phyloP scores from a whole-genome alignment of 1,140 invertebrate genomes.

The Glossosoma conforme region DNA sequence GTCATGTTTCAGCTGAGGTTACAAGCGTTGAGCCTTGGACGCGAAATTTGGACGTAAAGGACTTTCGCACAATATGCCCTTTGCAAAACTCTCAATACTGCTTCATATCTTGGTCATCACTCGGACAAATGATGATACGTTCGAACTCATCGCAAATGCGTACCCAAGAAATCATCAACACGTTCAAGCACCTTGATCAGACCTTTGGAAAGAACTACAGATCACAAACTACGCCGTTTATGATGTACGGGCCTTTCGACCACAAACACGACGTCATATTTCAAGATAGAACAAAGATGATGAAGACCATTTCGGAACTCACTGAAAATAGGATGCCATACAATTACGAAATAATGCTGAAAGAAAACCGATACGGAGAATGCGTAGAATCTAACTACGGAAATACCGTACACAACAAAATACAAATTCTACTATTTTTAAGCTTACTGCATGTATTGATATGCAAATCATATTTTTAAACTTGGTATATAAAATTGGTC shows the following conservation, averaged over 20 bases:
- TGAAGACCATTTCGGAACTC: constrained; percentile 37
- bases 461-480: too few relatives aligned
- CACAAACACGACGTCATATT: constrained; percentile 59
- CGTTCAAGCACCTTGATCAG: constrained; percentile 60
- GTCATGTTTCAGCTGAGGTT: constrained; percentile 9
- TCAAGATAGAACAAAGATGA: constrained; percentile 56
- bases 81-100: constrained; percentile 53
- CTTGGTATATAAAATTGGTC: too few relatives aligned
- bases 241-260: constrained; percentile 62
- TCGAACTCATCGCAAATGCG: constrained; percentile 51
- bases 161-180: constrained; percentile 59
- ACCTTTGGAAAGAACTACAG: constrained; percentile 61
- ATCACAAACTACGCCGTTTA: constrained; percentile 56
- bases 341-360: constrained; percentile 22
- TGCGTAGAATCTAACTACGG: too few relatives aligned
- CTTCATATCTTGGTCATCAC: constrained; percentile 64
- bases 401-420: too few relatives aligned
- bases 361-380: constrained; percentile 16
- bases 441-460: too few relatives aligned
- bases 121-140: constrained; percentile 56
- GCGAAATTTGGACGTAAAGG: constrained; percentile 28
- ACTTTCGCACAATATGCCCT: constrained; percentile 50
- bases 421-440: too few relatives aligned
- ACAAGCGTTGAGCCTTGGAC: constrained; percentile 6
- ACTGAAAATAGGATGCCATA: constrained; percentile 14